Percentiles rank a stretch among this genome's conserved stretches.
Evolutionary conservation across 2,888 invertebrate genomes (phyloP).

Genomic region (Fissipunctia ypsillon): DNA sequence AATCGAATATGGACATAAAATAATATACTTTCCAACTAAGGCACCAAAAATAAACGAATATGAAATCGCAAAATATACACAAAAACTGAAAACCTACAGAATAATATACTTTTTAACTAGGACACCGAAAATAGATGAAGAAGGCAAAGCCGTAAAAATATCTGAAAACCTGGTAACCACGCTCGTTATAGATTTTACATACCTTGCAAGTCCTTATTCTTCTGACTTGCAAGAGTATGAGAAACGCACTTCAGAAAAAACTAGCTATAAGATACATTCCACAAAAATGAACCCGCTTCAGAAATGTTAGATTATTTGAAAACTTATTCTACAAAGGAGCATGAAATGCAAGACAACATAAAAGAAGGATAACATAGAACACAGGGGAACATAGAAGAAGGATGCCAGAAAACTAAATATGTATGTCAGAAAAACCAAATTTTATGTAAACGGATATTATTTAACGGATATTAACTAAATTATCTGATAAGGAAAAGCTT

Average conservation of each 20-base stretch:
- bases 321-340: background rate
- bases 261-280: background rate
- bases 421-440: background rate
- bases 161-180: background rate
- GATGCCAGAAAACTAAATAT: background rate
- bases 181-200: background rate
- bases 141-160: background rate
- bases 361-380: too few relatives aligned
- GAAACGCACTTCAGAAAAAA: background rate
- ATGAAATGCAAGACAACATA: background rate
- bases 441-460: background rate
- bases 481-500: background rate
- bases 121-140: background rate
- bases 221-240: slow-evolving; percentile 18
- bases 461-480: background rate
- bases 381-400: too few relatives aligned
- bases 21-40: slow-evolving; percentile 34
- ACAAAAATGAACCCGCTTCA: background rate
- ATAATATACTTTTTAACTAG: slow-evolving; percentile 16
- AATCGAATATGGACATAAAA: slow-evolving; percentile 6
- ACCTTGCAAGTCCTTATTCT: background rate
- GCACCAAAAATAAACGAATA: background rate
- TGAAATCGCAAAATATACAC: background rate
- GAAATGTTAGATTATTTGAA: background rate
- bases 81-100: slow-evolving; percentile 1